phyloP scores from a whole-genome alignment of 2,888 invertebrate genomes.

The Galerucella nymphaeae region DNA sequence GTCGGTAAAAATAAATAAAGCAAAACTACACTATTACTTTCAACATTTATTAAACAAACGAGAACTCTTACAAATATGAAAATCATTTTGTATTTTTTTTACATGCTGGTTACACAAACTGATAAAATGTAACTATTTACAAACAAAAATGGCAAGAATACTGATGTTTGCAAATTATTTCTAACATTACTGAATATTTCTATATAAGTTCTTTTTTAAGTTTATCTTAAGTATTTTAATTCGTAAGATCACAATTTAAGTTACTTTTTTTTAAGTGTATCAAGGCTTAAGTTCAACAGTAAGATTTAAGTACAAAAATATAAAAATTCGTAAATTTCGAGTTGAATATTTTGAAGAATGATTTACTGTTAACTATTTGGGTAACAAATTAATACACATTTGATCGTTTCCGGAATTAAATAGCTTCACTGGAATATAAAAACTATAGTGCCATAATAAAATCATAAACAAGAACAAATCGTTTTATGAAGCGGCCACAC shows the following conservation, averaged over 20 bases:
- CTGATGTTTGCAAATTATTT: slow-evolving; percentile 23
- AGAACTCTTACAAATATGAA: slow-evolving; percentile 23
- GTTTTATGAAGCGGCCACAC: too few species aligned
- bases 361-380: too few species aligned
- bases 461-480: too few species aligned
- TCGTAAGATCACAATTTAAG: slow-evolving; percentile 26
- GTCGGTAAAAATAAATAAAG: too few species aligned
- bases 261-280: slow-evolving; percentile 9
- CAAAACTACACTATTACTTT: neutral
- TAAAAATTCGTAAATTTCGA: slow-evolving; percentile 24
- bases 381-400: neutral
- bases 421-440: neutral
- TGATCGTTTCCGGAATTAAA: neutral
- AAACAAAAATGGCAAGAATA: slow-evolving; percentile 37
- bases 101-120: slow-evolving; percentile 9
- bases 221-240: slow-evolving; percentile 9
- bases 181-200: neutral
- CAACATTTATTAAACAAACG: slow-evolving; percentile 26
- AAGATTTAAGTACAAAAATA: slow-evolving; percentile 46
- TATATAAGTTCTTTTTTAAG: neutral
- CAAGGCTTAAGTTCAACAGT: slow-evolving; percentile 36
- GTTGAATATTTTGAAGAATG: too few species aligned
- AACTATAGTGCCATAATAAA: too few species aligned
- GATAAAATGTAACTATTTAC: slow-evolving; percentile 22
- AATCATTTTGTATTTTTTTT: slow-evolving; percentile 22